Evolutionary conservation across 2,888 invertebrate species (phyloP).

Genomic region (Eucera pruinosa): DNA sequence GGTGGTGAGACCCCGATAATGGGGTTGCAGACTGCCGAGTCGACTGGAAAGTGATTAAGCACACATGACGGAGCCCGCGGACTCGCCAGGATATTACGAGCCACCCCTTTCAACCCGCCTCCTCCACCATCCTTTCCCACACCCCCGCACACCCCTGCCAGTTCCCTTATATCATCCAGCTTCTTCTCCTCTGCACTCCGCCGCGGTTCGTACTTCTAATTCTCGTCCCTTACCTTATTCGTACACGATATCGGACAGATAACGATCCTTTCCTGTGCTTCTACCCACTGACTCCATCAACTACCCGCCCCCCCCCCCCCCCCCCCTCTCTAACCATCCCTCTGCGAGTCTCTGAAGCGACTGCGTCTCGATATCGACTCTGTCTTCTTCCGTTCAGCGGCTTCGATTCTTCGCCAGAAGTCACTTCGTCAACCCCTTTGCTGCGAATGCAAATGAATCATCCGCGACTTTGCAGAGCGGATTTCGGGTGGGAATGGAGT

Average conservation of each 20-base stretch:
- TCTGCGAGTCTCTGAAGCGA: slow-evolving; percentile 11
- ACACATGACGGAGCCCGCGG: slow-evolving; percentile 83
- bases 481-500: background rate
- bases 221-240: slow-evolving; percentile 53
- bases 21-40: slow-evolving; percentile 83
- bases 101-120: slow-evolving; percentile 69
- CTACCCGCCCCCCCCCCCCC: too few species aligned
- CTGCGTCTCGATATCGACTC: slow-evolving; percentile 47
- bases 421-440: slow-evolving; percentile 13
- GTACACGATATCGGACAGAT: slow-evolving; percentile 56
- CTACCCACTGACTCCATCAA: background rate
- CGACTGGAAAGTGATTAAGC: slow-evolving; percentile 84
- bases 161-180: slow-evolving; percentile 54
- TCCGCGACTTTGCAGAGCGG: background rate
- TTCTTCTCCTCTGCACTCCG: slow-evolving; percentile 41
- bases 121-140: slow-evolving; percentile 49
- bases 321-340: too few species aligned
- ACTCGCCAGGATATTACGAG: slow-evolving; percentile 82
- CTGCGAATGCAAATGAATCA: slow-evolving; percentile 1
- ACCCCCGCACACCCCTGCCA: slow-evolving; percentile 20
- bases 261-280: slow-evolving; percentile 39
- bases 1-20: slow-evolving; percentile 83
- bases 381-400: slow-evolving; percentile 8
- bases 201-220: slow-evolving; percentile 52
- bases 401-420: slow-evolving; percentile 36